Conservation (phyloP, 1,140 invertebrate genomes). For the Penaeus japonicus region DNA sequence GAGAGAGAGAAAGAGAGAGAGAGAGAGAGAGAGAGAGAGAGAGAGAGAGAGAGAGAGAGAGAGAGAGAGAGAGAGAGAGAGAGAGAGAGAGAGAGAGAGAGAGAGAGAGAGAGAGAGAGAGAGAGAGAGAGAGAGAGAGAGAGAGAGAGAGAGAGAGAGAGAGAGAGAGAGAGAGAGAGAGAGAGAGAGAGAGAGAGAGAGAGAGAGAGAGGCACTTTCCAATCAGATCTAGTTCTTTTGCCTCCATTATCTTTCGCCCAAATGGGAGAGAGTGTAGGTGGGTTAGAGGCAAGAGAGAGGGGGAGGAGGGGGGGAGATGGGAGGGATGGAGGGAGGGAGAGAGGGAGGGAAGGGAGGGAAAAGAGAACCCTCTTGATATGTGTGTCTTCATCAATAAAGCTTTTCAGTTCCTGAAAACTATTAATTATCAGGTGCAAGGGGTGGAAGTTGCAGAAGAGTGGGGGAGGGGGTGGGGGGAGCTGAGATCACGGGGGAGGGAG, state of each 20-base stretch:
- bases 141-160: background rate
- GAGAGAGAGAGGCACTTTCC: background rate
- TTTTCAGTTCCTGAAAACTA: background rate
- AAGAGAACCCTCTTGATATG: background rate
- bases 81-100: no score
- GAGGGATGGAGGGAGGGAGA: background rate
- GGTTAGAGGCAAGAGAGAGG: no score
- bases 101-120: no score
- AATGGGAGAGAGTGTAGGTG: no score
- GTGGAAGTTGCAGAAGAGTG: background rate
- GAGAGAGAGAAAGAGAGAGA: no score
- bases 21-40: no score
- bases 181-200: background rate
- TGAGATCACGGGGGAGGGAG: no score
- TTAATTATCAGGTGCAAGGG: background rate
- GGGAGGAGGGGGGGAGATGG: no score
- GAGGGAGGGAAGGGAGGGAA: background rate
- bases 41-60: no score
- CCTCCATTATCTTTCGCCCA: no score
- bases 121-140: background rate
- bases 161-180: background rate
- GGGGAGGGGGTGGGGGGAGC: background rate
- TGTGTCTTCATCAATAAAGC: background rate
- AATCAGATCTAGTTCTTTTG: no score
- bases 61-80: no score